Evolutionary conservation across 2,888 invertebrate genomes (phyloP).

Genomic region (Didymodactylos carnosus): DNA sequence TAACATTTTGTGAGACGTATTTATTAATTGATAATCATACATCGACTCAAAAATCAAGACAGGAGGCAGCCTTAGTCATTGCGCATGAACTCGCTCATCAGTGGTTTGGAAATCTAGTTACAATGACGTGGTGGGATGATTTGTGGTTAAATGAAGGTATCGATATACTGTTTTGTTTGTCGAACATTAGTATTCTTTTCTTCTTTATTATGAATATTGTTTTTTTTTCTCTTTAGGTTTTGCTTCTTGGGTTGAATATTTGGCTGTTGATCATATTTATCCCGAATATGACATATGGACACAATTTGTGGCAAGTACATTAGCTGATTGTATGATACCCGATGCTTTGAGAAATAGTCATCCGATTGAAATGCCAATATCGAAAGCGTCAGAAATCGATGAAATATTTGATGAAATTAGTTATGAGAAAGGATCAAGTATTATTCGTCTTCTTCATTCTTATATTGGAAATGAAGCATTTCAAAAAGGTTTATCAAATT

Average conservation of each 20-base stretch:
- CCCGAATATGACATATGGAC: slow-evolving; percentile 93
- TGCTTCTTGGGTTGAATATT: slow-evolving; percentile 80
- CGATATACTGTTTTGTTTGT: too few species aligned
- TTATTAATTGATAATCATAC: slow-evolving; percentile 70
- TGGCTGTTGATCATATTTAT: slow-evolving; percentile 73
- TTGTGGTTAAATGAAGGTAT: slow-evolving; percentile 16
- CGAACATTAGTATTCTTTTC: background rate
- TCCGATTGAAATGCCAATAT: slow-evolving; percentile 59
- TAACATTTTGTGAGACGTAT: slow-evolving; percentile 72
- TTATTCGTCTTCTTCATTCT: slow-evolving; percentile 76
- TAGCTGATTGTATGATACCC: slow-evolving; percentile 50
- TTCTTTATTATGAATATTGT: background rate
- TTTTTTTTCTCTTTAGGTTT: slow-evolving; percentile 43
- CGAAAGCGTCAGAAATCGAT: slow-evolving; percentile 74
- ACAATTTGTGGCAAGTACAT: slow-evolving; percentile 73
- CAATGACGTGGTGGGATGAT: slow-evolving; percentile 76
- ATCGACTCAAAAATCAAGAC: slow-evolving; percentile 49
- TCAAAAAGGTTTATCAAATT: slow-evolving; percentile 70
- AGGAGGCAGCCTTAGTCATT: slow-evolving; percentile 61
- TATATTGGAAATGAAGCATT: slow-evolving; percentile 81
- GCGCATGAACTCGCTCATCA: slow-evolving; percentile 80
- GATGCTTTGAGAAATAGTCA: slow-evolving; percentile 72
- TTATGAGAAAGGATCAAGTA: slow-evolving; percentile 78
- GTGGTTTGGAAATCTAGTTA: slow-evolving; percentile 88
- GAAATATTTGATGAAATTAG: slow-evolving; percentile 94